Evolutionary conservation across 2,797 vertebrate genomes (phyloP), one percentile per base, ranked within the genome.

Genomic region (Bovichtus variegatus): DNA sequence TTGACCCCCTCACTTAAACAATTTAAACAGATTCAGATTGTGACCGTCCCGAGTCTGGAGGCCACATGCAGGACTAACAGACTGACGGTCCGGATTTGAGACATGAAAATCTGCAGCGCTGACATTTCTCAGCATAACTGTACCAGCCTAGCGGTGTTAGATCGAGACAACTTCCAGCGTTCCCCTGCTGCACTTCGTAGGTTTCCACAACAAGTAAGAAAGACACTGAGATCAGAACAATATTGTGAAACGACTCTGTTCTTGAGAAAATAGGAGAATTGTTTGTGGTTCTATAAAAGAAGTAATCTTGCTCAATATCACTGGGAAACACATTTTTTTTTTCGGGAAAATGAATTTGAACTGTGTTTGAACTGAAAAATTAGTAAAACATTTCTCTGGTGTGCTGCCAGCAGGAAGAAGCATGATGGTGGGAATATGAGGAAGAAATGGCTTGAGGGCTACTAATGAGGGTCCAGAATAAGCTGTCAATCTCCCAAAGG

Each of bases 1-100:
- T 83, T 81, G 65, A 78, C 36, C 25, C 25, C 65, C 59, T 79
- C 15, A 38, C 27, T 58, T 67, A 66, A 79, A 81, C 68, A 69
- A 43, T 71, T 71, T 73, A 54, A 78, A 80, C 41, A 60, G 47
- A 78, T 76, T 77, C 18, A 73, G 55, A 88, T 74, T 55, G 13
- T 9, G 13, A 44, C 43, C 11, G 5, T 36, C 46, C 46, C 38
- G 47, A 71, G 46, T 25, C 0, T 51, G n/a, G 23, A 49, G 1
- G 4, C 73, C 57, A 54, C 59, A 73, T 59, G 60, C 66, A 68
- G 15, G 53, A 74, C 8, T 18, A 53, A 62, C 9, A 62, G 57
- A 50, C 38, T 25, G 58, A 31, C 13, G 18, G 29, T 58, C 9
- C 47, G 12, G 46, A 63, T 53, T 34, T 64, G 4, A 60, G 57